These are phyloP conservation scores for Drosophila punjabiensis DNA, from an alignment of 1,140 invertebrate species.

Conservation along the genomic window DNA sequence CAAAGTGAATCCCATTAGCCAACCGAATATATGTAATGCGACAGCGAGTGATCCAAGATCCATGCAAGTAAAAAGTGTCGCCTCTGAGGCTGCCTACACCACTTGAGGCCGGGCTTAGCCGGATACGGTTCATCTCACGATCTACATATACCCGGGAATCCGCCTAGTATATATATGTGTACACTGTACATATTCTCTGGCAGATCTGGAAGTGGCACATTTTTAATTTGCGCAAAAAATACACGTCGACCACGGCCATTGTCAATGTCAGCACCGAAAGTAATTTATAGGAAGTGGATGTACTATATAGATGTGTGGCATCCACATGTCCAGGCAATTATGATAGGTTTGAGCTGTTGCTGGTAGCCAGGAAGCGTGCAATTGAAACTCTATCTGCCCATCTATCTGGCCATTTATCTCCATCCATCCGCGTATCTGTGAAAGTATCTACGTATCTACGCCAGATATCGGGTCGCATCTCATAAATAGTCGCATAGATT, in stretches of 20 bases:
- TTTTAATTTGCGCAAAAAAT: conserved; percentile 71
- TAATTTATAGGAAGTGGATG: conserved; percentile 61
- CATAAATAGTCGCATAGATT: conserved; percentile 47
- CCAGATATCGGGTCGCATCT: conserved; percentile 32
- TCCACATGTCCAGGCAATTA: conserved; percentile 45
- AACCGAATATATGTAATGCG: conserved; percentile 9
- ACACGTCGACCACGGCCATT: conserved; percentile 36
- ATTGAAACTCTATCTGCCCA: conserved; percentile 39
- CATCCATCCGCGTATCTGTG: conserved; percentile 16
- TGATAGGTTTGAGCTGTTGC: conserved; percentile 25
- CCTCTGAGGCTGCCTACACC: conserved; percentile 14
- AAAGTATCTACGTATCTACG: conserved; percentile 19
- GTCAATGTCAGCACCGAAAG: conserved; percentile 57
- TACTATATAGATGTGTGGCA: neutral
- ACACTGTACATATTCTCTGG: conserved; percentile 3
- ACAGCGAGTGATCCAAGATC: conserved; percentile 39
- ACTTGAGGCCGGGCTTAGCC: conserved; percentile 56
- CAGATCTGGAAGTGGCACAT: conserved; percentile 68
- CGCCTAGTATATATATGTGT: neutral
- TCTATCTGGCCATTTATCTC: conserved; percentile 9
- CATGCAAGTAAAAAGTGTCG: conserved; percentile 24
- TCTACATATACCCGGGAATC: conserved; percentile 38
- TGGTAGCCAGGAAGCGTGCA: conserved; percentile 57
- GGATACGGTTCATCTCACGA: conserved; percentile 78
- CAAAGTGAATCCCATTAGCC: conserved; percentile 26